Conservation (phyloP, 2,113 vertebrate species). For the Oryzias melastigma region DNA sequence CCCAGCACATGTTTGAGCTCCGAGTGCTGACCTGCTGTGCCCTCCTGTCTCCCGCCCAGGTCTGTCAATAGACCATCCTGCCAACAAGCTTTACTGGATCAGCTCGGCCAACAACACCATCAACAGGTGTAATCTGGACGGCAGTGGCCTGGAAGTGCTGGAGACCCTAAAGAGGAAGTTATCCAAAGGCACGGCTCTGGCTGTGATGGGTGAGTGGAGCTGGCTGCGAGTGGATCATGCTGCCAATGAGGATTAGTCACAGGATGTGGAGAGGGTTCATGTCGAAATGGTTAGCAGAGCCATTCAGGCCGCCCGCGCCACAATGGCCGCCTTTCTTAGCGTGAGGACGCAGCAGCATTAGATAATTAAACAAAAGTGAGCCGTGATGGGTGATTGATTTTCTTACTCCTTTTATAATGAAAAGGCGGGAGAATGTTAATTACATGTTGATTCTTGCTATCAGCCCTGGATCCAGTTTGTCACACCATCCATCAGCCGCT, state of each 20-base stretch:
- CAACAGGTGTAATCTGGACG: conserved; percentile 97
- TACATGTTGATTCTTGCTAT: conserved; percentile 55
- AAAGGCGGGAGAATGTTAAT: conserved; percentile 59
- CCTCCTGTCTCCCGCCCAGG: conserved; percentile 72
- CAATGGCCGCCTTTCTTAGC: conserved; percentile 31
- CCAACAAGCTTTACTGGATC: conserved; percentile 97
- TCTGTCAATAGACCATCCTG: conserved; percentile 90
- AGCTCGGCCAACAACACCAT: conserved; percentile 97
- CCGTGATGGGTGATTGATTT: conserved; percentile 69
- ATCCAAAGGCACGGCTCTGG: conserved; percentile 92
- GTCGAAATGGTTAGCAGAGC: conserved; percentile 53
- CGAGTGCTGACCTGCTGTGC: conserved; percentile 4
- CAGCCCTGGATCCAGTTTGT: conserved; percentile 43
- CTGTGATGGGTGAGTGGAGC: conserved; percentile 93
- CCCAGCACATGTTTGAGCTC: not conserved
- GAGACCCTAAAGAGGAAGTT: conserved; percentile 92
- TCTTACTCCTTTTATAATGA: conserved; percentile 53
- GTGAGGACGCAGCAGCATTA: conserved; percentile 42
- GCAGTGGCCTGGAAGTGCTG: conserved; percentile 91
- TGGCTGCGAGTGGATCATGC: conserved; percentile 43
- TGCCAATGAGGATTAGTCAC: conserved; percentile 51
- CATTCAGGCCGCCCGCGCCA: conserved; percentile 25
- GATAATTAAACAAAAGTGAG: conserved; percentile 63
- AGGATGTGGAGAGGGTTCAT: conserved; percentile 59
- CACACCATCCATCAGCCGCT: conserved; percentile 50